Conservation (phyloP, 2,888 invertebrate genomes). For the Cheilosia soror region DNA sequence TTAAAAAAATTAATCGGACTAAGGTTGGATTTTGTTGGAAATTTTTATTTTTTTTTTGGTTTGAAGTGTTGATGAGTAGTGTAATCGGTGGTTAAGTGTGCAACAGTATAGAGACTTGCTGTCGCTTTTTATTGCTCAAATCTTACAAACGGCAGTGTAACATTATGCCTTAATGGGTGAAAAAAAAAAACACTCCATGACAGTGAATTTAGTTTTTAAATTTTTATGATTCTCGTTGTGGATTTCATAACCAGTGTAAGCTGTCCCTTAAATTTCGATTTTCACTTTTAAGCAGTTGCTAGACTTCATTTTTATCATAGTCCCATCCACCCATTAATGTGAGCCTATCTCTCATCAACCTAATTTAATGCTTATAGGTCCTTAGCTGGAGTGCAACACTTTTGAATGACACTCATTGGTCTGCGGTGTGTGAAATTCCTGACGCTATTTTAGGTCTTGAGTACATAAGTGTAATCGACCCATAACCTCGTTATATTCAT, state of each 20-base stretch:
- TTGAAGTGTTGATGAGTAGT: conserved; percentile 31
- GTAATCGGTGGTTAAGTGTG: conserved; percentile 31
- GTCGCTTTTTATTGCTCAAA: not conserved
- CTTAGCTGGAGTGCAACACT: not conserved
- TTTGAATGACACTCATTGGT: not conserved
- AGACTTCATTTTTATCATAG: not conserved
- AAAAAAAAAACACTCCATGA: not conserved
- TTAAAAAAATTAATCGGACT: not conserved
- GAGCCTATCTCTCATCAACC: not conserved
- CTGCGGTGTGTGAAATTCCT: not conserved
- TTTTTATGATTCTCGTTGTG: too few relatives aligned
- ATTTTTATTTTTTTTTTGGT: not conserved
- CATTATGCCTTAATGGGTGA: not conserved
- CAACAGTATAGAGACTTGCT: conserved; percentile 17
- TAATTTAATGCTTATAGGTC: conserved; percentile 10
- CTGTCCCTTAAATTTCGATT: not conserved
- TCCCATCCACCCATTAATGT: conserved; percentile 22
- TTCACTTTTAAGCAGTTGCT: not conserved
- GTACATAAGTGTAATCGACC: conserved; percentile 16
- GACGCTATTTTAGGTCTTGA: not conserved
- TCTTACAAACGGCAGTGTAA: not conserved
- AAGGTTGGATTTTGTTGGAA: conserved; percentile 5
- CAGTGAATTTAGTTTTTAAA: too few relatives aligned
- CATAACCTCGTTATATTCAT: conserved; percentile 25
- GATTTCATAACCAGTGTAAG: not conserved